phyloP scores from a whole-genome alignment of 64 coral and sea anemone species.

The Stichodactyla mertensii region DNA sequence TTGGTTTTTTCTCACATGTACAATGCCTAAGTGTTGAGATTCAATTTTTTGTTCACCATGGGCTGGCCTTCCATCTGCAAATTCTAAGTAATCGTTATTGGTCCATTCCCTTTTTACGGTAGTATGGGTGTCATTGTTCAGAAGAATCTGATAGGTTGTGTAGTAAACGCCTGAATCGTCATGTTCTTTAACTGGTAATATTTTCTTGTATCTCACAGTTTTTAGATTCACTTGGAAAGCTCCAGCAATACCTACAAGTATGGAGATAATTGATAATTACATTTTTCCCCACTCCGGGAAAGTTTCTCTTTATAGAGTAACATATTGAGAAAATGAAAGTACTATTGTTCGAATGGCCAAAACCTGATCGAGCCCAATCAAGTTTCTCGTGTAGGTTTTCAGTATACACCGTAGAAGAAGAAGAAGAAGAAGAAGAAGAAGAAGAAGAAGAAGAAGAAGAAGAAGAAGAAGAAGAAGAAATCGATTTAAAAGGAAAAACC shows the following conservation, averaged over 20 bases:
- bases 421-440: too few species aligned
- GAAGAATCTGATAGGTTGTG: constrained; percentile 38
- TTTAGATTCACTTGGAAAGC: constrained; percentile 66
- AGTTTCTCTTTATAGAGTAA: too few species aligned
- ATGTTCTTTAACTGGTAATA: constrained; percentile 31
- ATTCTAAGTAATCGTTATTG: constrained; percentile 52
- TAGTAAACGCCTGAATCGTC: constrained; percentile 80
- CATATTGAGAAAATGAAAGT: too few species aligned
- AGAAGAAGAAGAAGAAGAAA: too few species aligned
- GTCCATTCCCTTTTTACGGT: constrained; percentile 59
- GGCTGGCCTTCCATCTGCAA: constrained; percentile 53
- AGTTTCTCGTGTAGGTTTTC: too few species aligned
- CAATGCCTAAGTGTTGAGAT: constrained; percentile 6
- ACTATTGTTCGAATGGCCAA: too few species aligned
- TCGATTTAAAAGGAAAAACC: too few species aligned
- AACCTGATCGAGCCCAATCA: too few species aligned
- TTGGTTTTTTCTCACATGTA: constrained; percentile 34
- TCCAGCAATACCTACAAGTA: constrained; percentile 52
- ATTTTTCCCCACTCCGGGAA: too few species aligned
- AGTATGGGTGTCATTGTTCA: constrained; percentile 36
- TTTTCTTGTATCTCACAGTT: not conserved
- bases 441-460: too few species aligned
- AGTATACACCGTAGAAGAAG: too few species aligned
- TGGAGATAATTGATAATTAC: too few species aligned
- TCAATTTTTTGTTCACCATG: constrained; percentile 54